Conservation (phyloP, 2,113 vertebrate genomes). For the Lepus europaeus region DNA sequence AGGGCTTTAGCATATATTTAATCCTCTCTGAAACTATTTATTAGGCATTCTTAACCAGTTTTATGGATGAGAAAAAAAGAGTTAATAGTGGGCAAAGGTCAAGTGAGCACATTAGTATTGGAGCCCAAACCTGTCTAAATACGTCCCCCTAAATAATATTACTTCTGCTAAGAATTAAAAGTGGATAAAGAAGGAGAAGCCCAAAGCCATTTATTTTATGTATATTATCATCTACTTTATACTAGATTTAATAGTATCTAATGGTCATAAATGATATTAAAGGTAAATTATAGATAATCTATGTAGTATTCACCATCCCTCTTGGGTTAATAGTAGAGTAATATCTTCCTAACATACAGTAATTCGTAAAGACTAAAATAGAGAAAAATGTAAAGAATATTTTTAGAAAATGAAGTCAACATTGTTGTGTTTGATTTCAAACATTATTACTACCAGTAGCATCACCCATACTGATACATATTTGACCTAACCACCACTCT, state of each 20-base stretch:
- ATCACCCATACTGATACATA: background rate
- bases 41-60: background rate
- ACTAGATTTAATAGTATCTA: background rate
- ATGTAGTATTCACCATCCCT: background rate
- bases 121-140: background rate
- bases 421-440: conserved; percentile 28
- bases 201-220: conserved; percentile 41
- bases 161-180: conserved; percentile 50
- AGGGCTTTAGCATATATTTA: background rate
- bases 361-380: conserved; percentile 3
- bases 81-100: background rate
- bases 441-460: background rate
- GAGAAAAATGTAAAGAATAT: background rate
- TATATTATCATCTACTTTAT: conserved; percentile 10
- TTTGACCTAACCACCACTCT: background rate
- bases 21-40: background rate
- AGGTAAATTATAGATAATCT: conserved; percentile 40
- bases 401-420: conserved; percentile 12
- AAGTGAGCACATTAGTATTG: background rate
- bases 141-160: background rate
- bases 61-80: background rate
- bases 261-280: conserved; percentile 31
- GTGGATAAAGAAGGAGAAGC: background rate
- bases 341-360: conserved; percentile 29
- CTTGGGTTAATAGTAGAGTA: background rate